Evolutionary conservation across 53 echinoderm and acorn worm species (phyloP).

Genomic region (Holothuria scabra): DNA sequence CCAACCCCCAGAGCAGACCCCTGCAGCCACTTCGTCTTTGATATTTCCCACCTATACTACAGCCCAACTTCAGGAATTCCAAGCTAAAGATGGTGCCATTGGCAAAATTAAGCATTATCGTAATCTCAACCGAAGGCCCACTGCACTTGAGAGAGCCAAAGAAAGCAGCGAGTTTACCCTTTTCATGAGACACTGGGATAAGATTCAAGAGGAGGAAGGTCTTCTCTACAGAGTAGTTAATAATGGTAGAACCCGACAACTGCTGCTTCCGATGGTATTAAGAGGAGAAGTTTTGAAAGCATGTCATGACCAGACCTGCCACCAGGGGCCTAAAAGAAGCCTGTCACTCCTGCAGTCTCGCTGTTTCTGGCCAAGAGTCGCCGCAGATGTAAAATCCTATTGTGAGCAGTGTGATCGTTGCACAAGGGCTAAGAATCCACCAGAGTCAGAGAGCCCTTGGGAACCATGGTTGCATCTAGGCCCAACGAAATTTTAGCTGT

Average conservation of each 20-base stretch:
- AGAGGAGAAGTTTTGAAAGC: neutral
- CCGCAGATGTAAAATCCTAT: neutral
- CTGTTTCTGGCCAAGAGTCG: slow-evolving; percentile 13
- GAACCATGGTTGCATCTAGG: too few relatives aligned
- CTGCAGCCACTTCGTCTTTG: neutral
- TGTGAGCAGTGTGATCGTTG: slow-evolving; percentile 56
- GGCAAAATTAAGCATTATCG: neutral
- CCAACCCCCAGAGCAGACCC: too few relatives aligned
- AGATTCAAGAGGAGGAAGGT: slow-evolving; percentile 47
- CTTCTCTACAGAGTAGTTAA: slow-evolving; percentile 17
- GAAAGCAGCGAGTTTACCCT: slow-evolving; percentile 14
- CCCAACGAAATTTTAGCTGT: too few relatives aligned
- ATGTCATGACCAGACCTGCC: slow-evolving; percentile 36
- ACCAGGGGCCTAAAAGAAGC: slow-evolving; percentile 33
- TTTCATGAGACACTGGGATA: slow-evolving; percentile 31
- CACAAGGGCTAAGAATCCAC: slow-evolving; percentile 45
- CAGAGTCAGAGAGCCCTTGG: neutral
- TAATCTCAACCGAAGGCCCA: neutral
- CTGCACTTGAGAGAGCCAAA: slow-evolving; percentile 6
- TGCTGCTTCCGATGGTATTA: slow-evolving; percentile 29
- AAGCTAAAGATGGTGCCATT: slow-evolving; percentile 42
- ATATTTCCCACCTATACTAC: slow-evolving; percentile 42
- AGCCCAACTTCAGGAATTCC: slow-evolving; percentile 30
- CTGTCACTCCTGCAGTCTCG: neutral
- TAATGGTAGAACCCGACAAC: slow-evolving; percentile 11